Evolutionary conservation across 1,140 invertebrate species (phyloP).

Genomic region (Goniozus legneri): DNA sequence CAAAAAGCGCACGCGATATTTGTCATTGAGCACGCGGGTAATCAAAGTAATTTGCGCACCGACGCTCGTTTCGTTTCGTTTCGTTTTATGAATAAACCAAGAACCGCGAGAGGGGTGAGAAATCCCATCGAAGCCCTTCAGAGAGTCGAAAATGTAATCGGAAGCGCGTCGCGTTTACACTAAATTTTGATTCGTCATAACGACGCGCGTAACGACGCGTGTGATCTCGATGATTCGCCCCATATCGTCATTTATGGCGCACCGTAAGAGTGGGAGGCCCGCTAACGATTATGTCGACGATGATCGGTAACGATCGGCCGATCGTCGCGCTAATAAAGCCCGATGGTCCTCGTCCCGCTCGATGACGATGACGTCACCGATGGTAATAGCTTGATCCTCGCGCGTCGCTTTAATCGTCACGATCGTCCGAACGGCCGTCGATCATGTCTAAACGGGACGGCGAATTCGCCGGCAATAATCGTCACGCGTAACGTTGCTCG

Average conservation of each 20-base stretch:
- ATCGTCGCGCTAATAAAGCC: conserved; percentile 48
- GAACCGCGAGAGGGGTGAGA: no score
- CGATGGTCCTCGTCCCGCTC: conserved; percentile 27
- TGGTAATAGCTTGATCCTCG: conserved; percentile 43
- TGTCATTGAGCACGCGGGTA: no score
- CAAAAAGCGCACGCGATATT: no score
- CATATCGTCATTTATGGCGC: conserved; percentile 43
- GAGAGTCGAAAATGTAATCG: no score
- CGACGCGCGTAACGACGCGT: conserved; percentile 13
- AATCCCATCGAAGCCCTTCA: no score
- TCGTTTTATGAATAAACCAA: no score
- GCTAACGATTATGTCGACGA: conserved; percentile 53
- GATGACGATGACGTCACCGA: conserved; percentile 23
- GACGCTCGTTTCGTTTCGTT: no score
- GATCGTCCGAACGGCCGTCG: conserved; percentile 9
- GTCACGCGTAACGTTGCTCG: no score
- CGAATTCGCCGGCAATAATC: no score
- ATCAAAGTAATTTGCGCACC: no score
- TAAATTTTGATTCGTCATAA: conserved; percentile 32
- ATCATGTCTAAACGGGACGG: no score
- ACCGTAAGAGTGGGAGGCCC: conserved; percentile 46
- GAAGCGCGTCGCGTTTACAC: conserved; percentile 14
- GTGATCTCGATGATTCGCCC: conserved; percentile 13
- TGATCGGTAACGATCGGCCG: conserved; percentile 51
- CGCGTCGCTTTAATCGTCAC: not conserved